These are phyloP conservation scores for Litoditis marina DNA, from an alignment of 2,888 invertebrate species.

Conservation along the genomic window DNA sequence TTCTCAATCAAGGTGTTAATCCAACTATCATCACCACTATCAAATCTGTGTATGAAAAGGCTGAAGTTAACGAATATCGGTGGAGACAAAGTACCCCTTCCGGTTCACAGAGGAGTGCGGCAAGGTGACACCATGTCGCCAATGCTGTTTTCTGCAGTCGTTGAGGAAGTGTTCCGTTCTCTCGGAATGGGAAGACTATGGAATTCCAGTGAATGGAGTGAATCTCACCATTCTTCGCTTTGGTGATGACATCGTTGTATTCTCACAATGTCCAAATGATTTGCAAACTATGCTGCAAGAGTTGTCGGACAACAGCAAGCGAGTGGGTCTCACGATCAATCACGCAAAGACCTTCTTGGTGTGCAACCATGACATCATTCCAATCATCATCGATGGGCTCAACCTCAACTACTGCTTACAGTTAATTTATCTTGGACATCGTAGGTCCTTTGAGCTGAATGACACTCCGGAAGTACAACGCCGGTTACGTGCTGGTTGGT, in stretches of 20 bases:
- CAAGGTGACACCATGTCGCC: neutral
- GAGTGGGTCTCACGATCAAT: neutral
- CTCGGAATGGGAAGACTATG: slow-evolving; percentile 19
- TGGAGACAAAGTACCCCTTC: neutral
- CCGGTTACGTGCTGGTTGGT: neutral
- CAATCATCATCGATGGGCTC: neutral
- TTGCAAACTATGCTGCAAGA: neutral
- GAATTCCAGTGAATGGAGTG: slow-evolving; percentile 18
- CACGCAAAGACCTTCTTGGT: neutral
- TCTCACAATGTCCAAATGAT: neutral
- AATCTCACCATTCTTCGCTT: neutral
- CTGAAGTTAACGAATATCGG: neutral
- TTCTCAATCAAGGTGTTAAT: slow-evolving; percentile 8
- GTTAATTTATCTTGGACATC: neutral
- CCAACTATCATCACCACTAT: neutral
- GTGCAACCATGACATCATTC: neutral
- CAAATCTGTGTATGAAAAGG: neutral
- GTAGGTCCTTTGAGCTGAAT: neutral
- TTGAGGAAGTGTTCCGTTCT: neutral
- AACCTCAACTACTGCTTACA: neutral
- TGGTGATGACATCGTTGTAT: neutral
- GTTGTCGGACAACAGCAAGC: neutral
- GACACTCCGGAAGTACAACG: no score
- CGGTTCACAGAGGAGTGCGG: neutral
- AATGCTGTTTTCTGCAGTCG: neutral